Evolutionary conservation across 1,140 invertebrate genomes (phyloP), one percentile per base, ranked within the genome.

Genomic region (Dreissena rostriformis): DNA sequence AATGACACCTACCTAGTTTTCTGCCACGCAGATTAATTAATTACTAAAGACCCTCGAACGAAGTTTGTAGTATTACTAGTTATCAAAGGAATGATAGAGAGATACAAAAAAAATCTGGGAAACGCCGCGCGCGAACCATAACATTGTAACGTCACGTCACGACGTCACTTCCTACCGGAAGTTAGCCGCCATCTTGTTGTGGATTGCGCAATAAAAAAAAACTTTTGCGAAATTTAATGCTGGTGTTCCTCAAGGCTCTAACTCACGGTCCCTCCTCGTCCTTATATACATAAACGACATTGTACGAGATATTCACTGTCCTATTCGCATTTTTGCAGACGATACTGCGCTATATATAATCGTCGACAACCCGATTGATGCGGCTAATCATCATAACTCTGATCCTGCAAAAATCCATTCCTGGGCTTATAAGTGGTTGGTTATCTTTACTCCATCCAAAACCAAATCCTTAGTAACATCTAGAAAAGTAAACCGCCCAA

Each of bases 271-370:
- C 17, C 55, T 85, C 15, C 26, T 80, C 0, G 79, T 85, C 63
- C 63, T 85, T 19, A 61, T 79, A 49, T 85, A 22, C 53, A 71
- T 85, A 51, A 72, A 85, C 57, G 83, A 78, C 51, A 73, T 78
- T 26, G 76, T 72, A 7, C 22, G 57, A 26, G 65, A 73, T 83
- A 14, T 39, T 39, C 39, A 39, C 39, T 39, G 39, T 39, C 39
- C 39, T 5, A 39, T 39, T 39, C 66, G 70, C 19, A 22, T 84
- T 5, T 84, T 84, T 66, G 75, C 75, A 10, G 82, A 84, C 75
- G 72, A 83, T 55, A 75, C 81, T 11, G 61, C 51, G 19, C 67
- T 83, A 11, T 76, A 68, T 67, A 1, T 76, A 1, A 49, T 67
- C 7, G 51, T 76, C 19, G 80, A 83, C 24, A 49, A 75, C 49